Evolutionary conservation across 1,140 invertebrate genomes (phyloP), one percentile per base, ranked within the genome.

Genomic region (Bombus waltoni): DNA sequence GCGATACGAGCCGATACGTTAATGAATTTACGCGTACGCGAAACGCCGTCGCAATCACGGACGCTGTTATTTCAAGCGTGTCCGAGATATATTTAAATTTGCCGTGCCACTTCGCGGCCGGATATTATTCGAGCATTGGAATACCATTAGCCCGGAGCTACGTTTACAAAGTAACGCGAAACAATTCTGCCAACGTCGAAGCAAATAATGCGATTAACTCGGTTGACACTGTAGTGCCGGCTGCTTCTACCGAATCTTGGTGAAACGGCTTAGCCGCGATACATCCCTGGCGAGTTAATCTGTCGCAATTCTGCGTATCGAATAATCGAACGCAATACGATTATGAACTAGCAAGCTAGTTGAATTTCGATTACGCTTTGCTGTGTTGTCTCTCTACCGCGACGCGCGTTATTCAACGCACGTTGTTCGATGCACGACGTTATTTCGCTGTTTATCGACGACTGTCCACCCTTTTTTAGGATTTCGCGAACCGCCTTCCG

Each of bases 201-300:
- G 28, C 28, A 44, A 44, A 44, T 73, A 73, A 73, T 73, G 9
- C n/a, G 71, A 73, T 79, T 47, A 47, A 79, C n/a, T 8, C 32
- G 78, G 42, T 13, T 22, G 65, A 53, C 78, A 38, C n/a, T 35
- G 47, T 35, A 40, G 32, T 32, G 32, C 32, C 35, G 28, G 11
- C 35, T 68, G 44, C 18, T 32, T 71, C 44, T 35, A n/a, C 15
- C 15, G 79, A 42, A 53, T n/a, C 47, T 53, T 53, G 15, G 5
- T 25, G 9, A 28, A 40, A n/a, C 5, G 15, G 44, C 35, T 32
- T 0, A 32, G 35, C 40, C 18, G 28, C 28, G 42, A 73, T 42
- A 42, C 25, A 72, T 42, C 28, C 15, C 10, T 15, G 22, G 11
- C 10, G 70, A 25, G 42, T n/a, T 47, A 32, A 47, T 35, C n/a